These are phyloP conservation scores for Carcharodon carcharias DNA, from an alignment of 2,797 vertebrate genomes.

Conservation along the genomic window DNA sequence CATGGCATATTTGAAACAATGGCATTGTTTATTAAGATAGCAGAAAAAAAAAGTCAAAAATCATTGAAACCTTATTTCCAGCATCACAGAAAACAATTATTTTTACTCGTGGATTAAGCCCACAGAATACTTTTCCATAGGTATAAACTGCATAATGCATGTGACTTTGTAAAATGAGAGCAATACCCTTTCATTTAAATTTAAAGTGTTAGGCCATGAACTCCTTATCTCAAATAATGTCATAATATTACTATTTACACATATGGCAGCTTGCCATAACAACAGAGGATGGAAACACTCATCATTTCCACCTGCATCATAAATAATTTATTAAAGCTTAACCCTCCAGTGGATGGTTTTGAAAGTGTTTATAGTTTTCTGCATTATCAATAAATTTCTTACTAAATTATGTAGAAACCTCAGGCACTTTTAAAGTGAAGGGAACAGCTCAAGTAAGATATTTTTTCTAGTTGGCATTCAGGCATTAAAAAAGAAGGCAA, in stretches of 20 bases:
- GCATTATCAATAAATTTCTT: background rate
- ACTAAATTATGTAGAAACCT: background rate
- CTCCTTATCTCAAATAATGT: background rate
- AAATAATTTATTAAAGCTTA: slow-evolving; percentile 6
- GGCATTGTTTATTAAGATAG: background rate
- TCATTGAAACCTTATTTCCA: background rate
- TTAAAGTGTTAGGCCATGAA: background rate
- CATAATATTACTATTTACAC: background rate
- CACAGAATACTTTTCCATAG: background rate
- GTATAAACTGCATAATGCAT: background rate
- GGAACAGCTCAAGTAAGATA: background rate
- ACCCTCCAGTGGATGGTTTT: background rate
- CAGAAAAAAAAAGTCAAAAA: background rate
- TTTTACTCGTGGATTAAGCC: background rate
- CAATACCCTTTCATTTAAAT: background rate
- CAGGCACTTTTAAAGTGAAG: background rate
- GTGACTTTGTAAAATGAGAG: background rate
- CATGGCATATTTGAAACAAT: background rate
- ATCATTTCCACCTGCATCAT: background rate
- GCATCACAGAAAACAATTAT: background rate
- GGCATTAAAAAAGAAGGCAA: background rate
- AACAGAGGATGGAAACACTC: background rate
- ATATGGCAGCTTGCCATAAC: background rate
- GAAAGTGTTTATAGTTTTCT: background rate
- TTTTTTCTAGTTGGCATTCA: background rate